Percentiles rank a stretch among this genome's conserved stretches.
Conservation (phyloP, 1,140 invertebrate genomes). For the Euwallacea fornicatus region DNA sequence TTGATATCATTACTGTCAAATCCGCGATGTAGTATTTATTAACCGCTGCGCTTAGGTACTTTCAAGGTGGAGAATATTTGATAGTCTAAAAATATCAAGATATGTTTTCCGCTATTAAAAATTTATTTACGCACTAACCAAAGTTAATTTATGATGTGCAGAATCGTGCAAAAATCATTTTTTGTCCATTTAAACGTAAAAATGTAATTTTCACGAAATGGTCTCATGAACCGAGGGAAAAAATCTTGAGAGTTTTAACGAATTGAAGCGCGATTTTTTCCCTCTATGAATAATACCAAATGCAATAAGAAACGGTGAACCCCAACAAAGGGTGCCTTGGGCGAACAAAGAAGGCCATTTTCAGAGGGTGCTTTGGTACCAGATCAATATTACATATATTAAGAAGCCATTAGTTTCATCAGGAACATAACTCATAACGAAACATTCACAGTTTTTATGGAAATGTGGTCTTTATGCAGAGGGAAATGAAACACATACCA, state of each 20-base stretch:
- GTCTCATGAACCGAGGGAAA: too few relatives aligned
- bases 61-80: slow-evolving; percentile 50
- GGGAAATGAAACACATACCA: slow-evolving; percentile 57
- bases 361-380: too few relatives aligned
- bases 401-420: too few relatives aligned
- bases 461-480: too few relatives aligned
- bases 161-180: too few relatives aligned
- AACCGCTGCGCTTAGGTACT: slow-evolving; percentile 43
- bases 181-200: too few relatives aligned
- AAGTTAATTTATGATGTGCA: not conserved
- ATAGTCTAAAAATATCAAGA: slow-evolving; percentile 52
- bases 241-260: not conserved
- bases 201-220: too few relatives aligned
- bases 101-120: slow-evolving; percentile 47
- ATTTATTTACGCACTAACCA: slow-evolving; percentile 41
- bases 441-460: too few relatives aligned
- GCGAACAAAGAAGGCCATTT: too few relatives aligned
- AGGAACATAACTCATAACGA: too few relatives aligned
- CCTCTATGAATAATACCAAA: not conserved
- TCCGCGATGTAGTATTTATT: slow-evolving; percentile 23
- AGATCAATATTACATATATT: too few relatives aligned
- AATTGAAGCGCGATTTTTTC: not conserved
- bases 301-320: not conserved
- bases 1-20: slow-evolving; percentile 31
- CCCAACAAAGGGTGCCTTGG: slow-evolving; percentile 1